Evolutionary conservation across 2,888 invertebrate species (phyloP).

Genomic region (Sphinx pinastri): DNA sequence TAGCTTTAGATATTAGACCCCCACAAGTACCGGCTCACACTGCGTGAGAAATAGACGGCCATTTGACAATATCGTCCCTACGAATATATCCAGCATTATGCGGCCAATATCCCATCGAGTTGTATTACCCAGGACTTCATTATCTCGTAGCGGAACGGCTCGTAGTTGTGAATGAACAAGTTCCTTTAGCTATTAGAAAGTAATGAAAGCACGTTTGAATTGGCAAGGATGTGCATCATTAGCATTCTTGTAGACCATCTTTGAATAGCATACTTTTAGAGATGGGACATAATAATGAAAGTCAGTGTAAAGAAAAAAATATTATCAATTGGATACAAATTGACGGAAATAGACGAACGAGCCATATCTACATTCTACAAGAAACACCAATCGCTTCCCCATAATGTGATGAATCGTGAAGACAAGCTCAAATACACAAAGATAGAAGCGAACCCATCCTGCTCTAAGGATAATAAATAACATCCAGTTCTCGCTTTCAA

Average conservation of each 20-base stretch:
- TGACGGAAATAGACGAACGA: slow-evolving; percentile 29
- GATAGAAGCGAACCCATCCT: slow-evolving; percentile 78
- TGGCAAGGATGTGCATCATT: slow-evolving; percentile 5
- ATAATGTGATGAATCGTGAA: slow-evolving; percentile 78
- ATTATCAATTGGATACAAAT: not conserved
- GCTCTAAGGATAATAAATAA: slow-evolving; percentile 79
- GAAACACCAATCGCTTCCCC: slow-evolving; percentile 77
- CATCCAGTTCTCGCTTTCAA: slow-evolving; percentile 81
- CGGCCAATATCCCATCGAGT: slow-evolving; percentile 55
- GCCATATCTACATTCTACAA: slow-evolving; percentile 48
- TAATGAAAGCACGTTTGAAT: slow-evolving; percentile 9
- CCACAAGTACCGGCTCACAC: slow-evolving; percentile 67
- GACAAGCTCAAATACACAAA: slow-evolving; percentile 77
- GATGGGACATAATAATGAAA: not conserved
- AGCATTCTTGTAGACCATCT: not conserved
- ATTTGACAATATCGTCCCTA: slow-evolving; percentile 72
- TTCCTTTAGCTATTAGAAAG: slow-evolving; percentile 30
- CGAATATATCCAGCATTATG: slow-evolving; percentile 56
- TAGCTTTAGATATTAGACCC: slow-evolving; percentile 71
- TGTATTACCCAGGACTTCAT: slow-evolving; percentile 60
- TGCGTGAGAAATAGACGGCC: slow-evolving; percentile 72
- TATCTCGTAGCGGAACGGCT: slow-evolving; percentile 54
- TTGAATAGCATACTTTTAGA: not conserved
- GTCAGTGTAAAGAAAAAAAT: not conserved
- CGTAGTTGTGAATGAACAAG: slow-evolving; percentile 47